Evolutionary conservation across 2,888 invertebrate genomes (phyloP).

Genomic region (Helicoverpa assulta): DNA sequence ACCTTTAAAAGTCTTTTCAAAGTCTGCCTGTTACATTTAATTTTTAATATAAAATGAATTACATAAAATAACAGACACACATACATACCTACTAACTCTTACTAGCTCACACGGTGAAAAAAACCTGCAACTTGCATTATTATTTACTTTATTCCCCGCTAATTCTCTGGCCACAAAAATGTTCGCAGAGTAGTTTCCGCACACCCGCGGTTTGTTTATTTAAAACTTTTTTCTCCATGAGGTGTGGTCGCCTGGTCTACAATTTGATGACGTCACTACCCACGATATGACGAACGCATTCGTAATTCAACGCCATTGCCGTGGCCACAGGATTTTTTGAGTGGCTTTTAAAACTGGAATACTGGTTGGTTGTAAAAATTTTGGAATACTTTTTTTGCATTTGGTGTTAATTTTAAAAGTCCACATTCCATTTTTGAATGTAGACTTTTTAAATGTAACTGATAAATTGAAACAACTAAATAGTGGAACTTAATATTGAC

Average conservation of each 20-base stretch:
- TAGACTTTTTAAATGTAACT: too few species aligned
- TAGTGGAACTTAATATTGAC: too few species aligned
- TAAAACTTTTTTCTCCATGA: slow-evolving; percentile 80
- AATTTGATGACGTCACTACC: slow-evolving; percentile 72
- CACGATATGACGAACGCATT: slow-evolving; percentile 62
- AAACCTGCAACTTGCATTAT: too few species aligned
- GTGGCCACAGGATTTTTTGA: slow-evolving; percentile 18
- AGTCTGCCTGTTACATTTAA: too few species aligned
- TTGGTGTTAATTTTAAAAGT: background rate
- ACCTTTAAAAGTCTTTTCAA: too few species aligned
- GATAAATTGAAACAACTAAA: too few species aligned
- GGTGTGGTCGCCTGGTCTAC: slow-evolving; percentile 75
- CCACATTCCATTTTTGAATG: too few species aligned
- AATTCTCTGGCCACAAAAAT: slow-evolving; percentile 64
- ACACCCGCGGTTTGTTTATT: slow-evolving; percentile 80
- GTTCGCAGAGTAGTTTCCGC: slow-evolving; percentile 74
- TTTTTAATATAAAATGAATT: too few species aligned
- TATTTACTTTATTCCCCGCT: slow-evolving; percentile 6
- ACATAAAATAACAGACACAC: too few species aligned
- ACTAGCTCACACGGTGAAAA: too few species aligned
- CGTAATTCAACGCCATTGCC: slow-evolving; percentile 45
- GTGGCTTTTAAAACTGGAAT: slow-evolving; percentile 4
- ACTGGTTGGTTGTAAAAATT: background rate
- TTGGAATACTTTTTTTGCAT: background rate
- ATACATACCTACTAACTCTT: too few species aligned